These are phyloP conservation scores for Corvus cornix DNA, from an alignment of 2,113 vertebrate species.

Conservation along the genomic window DNA sequence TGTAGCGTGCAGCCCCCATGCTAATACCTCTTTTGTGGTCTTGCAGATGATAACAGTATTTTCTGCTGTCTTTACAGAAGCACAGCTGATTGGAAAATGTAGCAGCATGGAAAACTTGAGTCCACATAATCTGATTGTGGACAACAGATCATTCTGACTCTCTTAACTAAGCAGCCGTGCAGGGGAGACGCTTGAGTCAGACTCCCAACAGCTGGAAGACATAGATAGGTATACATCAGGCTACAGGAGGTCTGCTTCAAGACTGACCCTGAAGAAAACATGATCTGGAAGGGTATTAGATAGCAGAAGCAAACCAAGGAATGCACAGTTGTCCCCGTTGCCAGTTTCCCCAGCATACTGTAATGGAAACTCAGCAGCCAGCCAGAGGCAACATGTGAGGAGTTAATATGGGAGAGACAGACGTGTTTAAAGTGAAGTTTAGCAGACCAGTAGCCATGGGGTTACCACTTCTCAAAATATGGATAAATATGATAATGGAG, in stretches of 20 bases:
- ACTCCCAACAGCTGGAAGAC: neutral
- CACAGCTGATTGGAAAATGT: neutral
- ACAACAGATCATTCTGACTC: neutral
- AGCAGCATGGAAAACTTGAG: neutral
- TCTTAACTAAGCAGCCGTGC: neutral
- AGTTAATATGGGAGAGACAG: neutral
- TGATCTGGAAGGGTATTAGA: neutral
- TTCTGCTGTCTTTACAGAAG: neutral
- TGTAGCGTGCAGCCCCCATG: neutral
- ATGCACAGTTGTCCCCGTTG: neutral
- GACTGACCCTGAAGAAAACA: neutral
- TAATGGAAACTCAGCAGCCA: neutral
- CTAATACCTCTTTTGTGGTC: neutral
- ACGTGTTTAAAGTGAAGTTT: neutral
- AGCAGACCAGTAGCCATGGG: neutral
- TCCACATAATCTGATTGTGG: neutral
- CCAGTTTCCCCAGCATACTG: neutral
- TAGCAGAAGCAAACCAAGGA: neutral
- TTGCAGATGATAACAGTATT: neutral
- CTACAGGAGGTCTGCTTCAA: neutral
- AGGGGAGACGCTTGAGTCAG: neutral
- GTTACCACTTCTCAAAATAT: neutral
- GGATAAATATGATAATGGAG: neutral
- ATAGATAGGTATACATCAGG: neutral
- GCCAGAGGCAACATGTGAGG: accelerated